These are phyloP conservation scores for Dromiciops gliroides DNA, from an alignment of 2,113 vertebrate species.

Conservation along the genomic window DNA sequence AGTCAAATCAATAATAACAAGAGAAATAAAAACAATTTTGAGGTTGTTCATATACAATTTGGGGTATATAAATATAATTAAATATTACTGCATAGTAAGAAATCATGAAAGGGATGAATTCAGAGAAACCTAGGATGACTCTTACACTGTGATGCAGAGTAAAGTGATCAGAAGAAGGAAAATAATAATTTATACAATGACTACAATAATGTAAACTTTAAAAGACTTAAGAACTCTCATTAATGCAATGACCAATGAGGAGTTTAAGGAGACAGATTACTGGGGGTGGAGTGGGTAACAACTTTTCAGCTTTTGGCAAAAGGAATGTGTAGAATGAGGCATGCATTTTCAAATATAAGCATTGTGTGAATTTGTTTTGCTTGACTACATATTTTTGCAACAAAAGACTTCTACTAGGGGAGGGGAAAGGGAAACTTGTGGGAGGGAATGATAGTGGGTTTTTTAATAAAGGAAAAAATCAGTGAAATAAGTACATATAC, in stretches of 20 bases:
- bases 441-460: neutral
- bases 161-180: neutral
- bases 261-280: neutral
- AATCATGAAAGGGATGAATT: neutral
- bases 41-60: neutral
- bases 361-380: neutral
- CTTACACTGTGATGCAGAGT: neutral
- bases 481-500: neutral
- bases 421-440: neutral
- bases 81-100: neutral
- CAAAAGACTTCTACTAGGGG: neutral
- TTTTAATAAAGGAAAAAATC: neutral
- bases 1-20: neutral
- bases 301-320: neutral
- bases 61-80: neutral
- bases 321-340: neutral
- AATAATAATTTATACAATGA: neutral
- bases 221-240: too few species aligned
- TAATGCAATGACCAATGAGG: neutral
- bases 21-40: neutral
- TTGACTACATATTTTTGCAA: neutral
- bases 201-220: neutral
- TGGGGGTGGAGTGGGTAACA: neutral
- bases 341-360: neutral
- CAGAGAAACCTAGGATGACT: neutral